Base-by-base conservation (phyloP, 2,888 invertebrate genomes). In the Sepioteuthis lessoniana region DNA sequence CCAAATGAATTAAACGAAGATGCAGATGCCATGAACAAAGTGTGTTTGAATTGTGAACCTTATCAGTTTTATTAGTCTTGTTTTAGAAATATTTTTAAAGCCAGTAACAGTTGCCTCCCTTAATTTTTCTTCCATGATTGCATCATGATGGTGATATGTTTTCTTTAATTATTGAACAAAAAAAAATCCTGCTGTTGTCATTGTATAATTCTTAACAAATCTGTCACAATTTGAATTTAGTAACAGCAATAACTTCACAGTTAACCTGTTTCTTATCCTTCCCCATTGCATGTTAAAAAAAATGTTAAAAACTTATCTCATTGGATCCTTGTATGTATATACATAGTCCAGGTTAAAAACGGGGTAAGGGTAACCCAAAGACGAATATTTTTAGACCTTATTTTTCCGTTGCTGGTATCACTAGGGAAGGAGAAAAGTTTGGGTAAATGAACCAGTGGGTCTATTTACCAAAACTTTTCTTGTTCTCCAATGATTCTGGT, bases 221-320 rank as follows among this genome's bases (percentile, higher is more conserved):
- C n/a, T 76, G 76, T 76, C 76, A 76, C 76, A 76, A 76, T 76
- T 76, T 76, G 76, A 76, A n/a, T 76, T 76, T 76, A 76, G 76
- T 76, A n/a, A 76, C 76, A 76, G 28, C 55, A 55, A 76, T 76
- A 76, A 76, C 76, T 31, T 76, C 76, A 76, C 76, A 31, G n/a
- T 76, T 76, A 76, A 76, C 16, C 35, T 76, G n/a, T 76, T 76
- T 76, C 76, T 76, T 76, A n/a, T 76, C 35, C 10, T 35, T 76
- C 35, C 31, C 76, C n/a, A 21, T n/a, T 76, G 76, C 35, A 76
- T 76, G 76, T 76, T 76, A n/a, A 76, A 42, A 42, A 42, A 42
- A 42, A 76, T 76, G 76, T n/a, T 76, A 76, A 76, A 76, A 76
- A 76, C 76, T 76, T 76, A 76, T 76, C 35, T 76, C 35, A 19